Evolutionary conservation across 2,113 vertebrate species (phyloP), one percentile per base, ranked within the genome.

Genomic region (Petrocephalus microphthalmus): DNA sequence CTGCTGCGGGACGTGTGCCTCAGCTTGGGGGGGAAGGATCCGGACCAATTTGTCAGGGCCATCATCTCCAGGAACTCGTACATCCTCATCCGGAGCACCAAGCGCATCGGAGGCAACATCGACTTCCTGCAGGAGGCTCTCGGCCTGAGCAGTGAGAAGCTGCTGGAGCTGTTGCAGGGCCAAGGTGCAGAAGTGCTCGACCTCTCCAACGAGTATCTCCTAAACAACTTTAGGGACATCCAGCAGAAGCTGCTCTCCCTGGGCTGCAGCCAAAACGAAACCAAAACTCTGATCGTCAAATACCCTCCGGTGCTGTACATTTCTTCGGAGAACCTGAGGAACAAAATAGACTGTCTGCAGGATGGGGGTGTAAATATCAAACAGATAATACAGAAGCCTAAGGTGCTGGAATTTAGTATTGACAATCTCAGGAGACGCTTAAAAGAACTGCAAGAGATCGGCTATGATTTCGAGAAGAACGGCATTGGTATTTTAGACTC

Each of bases 31-130:
- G 94, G 95, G 10, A 87, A 88, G 8, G 90, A 95, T 22, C 94
- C 94, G 29, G 81, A 87, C 85, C 88, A 90, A 42, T 97, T 98
- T 91, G 88, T 93, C 11, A 95, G 92, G 89, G 90, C 81, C 0
- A 81, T 96, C 78, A 93, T 97, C 91, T 95, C 92, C 22, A 96
- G 90, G 93, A 97, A 97, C 87, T 86, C 92, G 47, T 97, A 96
- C 87, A 92, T 97, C 88, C 93, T 97, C 29, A 95, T 94, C 85
- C 94, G 93, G 88, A 97, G 95, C 93, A 96, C 91, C 1, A 96
- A 95, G 85, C 94, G 96, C 74, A 90, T 97, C 13, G 92, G 86
- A 89, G 49, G 90, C 53, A 97, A 95, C 89, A 90, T 95, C 29
- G 82, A 95, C 0, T 92, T 94, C 89, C 91, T 97, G 15, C 93